phyloP scores from a whole-genome alignment of 1,140 invertebrate species.

The Contarinia nasturtii region DNA sequence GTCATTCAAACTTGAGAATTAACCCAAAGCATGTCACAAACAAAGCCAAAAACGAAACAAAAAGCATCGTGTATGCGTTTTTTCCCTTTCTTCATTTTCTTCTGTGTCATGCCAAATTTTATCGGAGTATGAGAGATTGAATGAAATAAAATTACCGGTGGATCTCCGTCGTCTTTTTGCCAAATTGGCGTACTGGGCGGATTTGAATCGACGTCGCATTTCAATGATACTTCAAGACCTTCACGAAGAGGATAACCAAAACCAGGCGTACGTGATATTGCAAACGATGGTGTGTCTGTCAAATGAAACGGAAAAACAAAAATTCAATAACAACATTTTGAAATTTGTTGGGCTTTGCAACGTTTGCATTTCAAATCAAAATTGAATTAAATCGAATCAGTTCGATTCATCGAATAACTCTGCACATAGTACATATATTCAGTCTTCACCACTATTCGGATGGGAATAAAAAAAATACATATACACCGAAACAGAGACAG shows the following conservation, averaged over 20 bases:
- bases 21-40: no score
- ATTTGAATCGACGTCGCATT: constrained; percentile 81
- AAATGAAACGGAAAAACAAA: constrained; percentile 10
- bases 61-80: neutral
- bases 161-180: constrained; percentile 45
- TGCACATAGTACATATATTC: no score
- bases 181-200: constrained; percentile 69
- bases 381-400: no score
- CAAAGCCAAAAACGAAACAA: no score
- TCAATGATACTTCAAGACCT: constrained; percentile 65
- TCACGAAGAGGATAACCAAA: constrained; percentile 72
- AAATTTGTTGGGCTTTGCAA: no score
- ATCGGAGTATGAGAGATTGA: neutral
- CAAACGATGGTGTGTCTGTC: constrained; percentile 74
- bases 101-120: neutral
- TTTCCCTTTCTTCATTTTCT: neutral
- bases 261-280: constrained; percentile 69
- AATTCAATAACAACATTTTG: no score
- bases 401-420: no score
- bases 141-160: constrained; percentile 30
- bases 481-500: neutral
- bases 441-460: no score
- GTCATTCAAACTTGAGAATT: no score
- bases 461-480: no score
- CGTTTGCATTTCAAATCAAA: no score